Conservation (phyloP, 2,888 invertebrate genomes). For the Panopea generosa region DNA sequence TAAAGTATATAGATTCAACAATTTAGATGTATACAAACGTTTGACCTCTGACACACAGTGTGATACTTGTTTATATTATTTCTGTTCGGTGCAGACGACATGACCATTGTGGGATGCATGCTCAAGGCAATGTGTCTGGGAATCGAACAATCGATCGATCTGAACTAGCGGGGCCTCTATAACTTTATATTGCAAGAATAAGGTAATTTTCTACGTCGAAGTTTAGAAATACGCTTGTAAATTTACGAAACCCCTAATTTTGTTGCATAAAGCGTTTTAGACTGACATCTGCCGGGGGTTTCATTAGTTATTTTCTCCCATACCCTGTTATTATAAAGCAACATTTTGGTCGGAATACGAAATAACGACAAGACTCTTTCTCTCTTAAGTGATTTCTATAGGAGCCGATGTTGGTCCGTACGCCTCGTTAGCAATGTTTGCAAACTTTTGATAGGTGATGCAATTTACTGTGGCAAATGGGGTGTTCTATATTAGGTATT, state of each 20-base stretch:
- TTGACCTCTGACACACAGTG: too few species aligned
- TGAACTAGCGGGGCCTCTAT: too few species aligned
- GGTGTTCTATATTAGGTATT: too few species aligned
- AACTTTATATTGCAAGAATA: constrained; percentile 10
- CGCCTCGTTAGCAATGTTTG: not conserved
- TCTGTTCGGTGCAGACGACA: too few species aligned
- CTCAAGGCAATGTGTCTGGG: too few species aligned
- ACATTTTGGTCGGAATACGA: constrained; percentile 17
- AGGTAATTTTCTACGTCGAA: constrained; percentile 52
- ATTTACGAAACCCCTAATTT: constrained; percentile 64
- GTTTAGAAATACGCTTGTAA: constrained; percentile 60
- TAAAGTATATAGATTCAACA: too few species aligned
- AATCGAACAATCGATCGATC: too few species aligned
- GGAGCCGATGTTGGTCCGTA: not conserved
- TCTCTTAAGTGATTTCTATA: not conserved
- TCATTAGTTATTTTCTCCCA: constrained; percentile 46
- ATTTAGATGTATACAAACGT: too few species aligned
- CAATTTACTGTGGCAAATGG: too few species aligned
- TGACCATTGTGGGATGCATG: too few species aligned
- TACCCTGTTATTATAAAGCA: constrained; percentile 51
- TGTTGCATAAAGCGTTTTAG: constrained; percentile 65
- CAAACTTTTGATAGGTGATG: too few species aligned
- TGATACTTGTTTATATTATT: too few species aligned
- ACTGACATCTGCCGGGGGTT: constrained; percentile 60
- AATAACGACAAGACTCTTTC: constrained; percentile 23